phyloP scores from a whole-genome alignment of 2,888 invertebrate genomes.

The Trissolcus brochymenae region DNA sequence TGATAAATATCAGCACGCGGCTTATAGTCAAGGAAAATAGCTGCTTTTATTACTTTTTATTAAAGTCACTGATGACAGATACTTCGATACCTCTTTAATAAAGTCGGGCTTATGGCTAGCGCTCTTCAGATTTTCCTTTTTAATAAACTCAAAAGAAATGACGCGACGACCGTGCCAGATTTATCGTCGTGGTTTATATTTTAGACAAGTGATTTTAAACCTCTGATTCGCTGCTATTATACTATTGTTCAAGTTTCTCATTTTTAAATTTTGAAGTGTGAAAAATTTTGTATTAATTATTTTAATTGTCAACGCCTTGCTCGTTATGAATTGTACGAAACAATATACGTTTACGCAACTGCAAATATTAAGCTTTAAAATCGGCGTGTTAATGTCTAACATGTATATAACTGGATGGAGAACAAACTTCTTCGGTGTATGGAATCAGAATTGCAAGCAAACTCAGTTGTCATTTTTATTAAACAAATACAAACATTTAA shows the following conservation, averaged over 20 bases:
- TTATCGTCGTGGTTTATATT: constrained; percentile 18
- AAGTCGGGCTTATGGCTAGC: constrained; percentile 16
- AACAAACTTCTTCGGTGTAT: too few relatives aligned
- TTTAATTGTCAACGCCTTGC: too few relatives aligned
- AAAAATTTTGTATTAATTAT: too few relatives aligned
- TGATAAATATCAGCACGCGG: constrained; percentile 25
- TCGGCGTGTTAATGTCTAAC: too few relatives aligned
- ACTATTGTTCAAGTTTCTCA: not conserved
- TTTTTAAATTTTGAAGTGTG: too few relatives aligned
- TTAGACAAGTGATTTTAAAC: not conserved
- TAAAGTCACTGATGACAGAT: constrained; percentile 47
- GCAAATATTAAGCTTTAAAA: too few relatives aligned
- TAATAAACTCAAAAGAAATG: constrained; percentile 39
- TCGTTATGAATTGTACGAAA: too few relatives aligned
- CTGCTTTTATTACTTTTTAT: constrained; percentile 41
- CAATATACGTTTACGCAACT: too few relatives aligned
- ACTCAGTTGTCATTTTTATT: too few relatives aligned
- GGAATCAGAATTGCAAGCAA: too few relatives aligned
- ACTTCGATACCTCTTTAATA: constrained; percentile 46
- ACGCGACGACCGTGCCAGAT: constrained; percentile 21
- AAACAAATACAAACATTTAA: too few relatives aligned
- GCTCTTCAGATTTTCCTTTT: constrained; percentile 31
- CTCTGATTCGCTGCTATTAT: not conserved
- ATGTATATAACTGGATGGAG: too few relatives aligned
- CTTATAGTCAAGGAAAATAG: constrained; percentile 39